Evolutionary conservation across 2,888 invertebrate genomes (phyloP).

Genomic region (Bursaphelenchus okinawaensis): DNA sequence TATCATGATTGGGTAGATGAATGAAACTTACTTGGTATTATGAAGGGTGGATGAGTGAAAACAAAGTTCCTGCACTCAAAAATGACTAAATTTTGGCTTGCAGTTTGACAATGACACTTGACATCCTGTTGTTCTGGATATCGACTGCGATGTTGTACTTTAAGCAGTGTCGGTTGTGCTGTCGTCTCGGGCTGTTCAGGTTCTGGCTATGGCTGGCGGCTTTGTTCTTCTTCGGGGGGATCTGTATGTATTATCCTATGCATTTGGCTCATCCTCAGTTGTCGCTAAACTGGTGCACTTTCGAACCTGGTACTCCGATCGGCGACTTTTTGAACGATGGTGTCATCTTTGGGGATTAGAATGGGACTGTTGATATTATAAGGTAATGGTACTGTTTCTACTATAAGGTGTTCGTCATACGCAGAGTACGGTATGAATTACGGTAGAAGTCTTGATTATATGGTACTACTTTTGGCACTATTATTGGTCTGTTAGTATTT

Average conservation of each 20-base stretch:
- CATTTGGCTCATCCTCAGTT: slow-evolving; percentile 45
- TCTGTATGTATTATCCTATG: slow-evolving; percentile 38
- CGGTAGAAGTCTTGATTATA: too few species aligned
- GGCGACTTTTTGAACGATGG: slow-evolving; percentile 2
- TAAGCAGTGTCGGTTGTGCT: slow-evolving; percentile 51
- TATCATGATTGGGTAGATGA: not conserved
- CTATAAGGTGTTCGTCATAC: too few species aligned
- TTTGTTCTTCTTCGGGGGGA: slow-evolving; percentile 26
- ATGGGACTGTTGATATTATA: not conserved
- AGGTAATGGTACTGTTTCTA: too few species aligned
- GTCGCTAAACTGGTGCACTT: slow-evolving; percentile 17
- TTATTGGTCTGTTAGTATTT: too few species aligned
- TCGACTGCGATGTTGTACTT: slow-evolving; percentile 43
- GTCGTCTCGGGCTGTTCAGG: slow-evolving; percentile 38
- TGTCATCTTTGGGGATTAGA: not conserved
- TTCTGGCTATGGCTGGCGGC: slow-evolving; percentile 32
- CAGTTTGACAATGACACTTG: slow-evolving; percentile 46
- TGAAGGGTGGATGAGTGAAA: not conserved
- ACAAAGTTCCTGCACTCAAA: slow-evolving; percentile 1
- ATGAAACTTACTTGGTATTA: too few species aligned
- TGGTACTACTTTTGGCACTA: too few species aligned
- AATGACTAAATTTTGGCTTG: slow-evolving; percentile 14
- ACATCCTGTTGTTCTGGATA: slow-evolving; percentile 53
- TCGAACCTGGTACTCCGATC: slow-evolving; percentile 8
- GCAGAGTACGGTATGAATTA: too few species aligned